Evolutionary conservation across 2,113 vertebrate genomes (phyloP).

Genomic region (Oryzias melastigma): DNA sequence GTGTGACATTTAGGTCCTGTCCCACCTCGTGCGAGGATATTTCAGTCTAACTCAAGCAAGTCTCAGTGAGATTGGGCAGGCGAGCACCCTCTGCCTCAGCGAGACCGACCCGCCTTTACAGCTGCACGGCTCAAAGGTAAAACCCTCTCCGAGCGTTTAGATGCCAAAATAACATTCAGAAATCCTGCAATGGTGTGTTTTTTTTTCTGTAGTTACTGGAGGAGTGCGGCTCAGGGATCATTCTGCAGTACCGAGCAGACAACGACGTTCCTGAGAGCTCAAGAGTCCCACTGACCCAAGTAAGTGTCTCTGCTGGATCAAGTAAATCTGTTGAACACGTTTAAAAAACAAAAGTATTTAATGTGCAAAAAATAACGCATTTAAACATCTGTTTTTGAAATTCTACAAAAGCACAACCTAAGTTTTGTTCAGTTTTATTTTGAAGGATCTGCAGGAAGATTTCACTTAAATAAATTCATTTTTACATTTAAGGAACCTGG

Average conservation of each 20-base stretch:
- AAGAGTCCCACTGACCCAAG: conserved; percentile 81
- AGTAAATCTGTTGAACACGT: no score
- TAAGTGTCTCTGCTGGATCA: conserved; percentile 39
- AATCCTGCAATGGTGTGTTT: neutral
- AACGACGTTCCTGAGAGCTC: conserved; percentile 59
- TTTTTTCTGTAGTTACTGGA: conserved; percentile 83
- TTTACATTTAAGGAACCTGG: no score
- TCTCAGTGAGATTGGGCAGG: conserved; percentile 86
- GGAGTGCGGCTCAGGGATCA: conserved; percentile 89
- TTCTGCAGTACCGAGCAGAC: conserved; percentile 88
- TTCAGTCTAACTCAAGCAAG: conserved; percentile 82
- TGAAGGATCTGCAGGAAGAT: no score
- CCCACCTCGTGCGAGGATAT: conserved; percentile 91
- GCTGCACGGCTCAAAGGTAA: conserved; percentile 92
- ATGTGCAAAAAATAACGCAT: no score
- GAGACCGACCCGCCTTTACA: conserved; percentile 89
- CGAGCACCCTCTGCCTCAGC: conserved; percentile 86
- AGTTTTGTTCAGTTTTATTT: no score
- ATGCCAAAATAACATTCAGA: neutral
- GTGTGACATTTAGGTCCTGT: conserved; percentile 81
- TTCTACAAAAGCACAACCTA: no score
- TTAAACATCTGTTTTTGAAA: no score
- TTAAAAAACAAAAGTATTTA: no score
- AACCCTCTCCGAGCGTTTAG: neutral
- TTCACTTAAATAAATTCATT: no score